Evolutionary conservation across 2,888 invertebrate species (phyloP).

Genomic region (Autographa gamma): DNA sequence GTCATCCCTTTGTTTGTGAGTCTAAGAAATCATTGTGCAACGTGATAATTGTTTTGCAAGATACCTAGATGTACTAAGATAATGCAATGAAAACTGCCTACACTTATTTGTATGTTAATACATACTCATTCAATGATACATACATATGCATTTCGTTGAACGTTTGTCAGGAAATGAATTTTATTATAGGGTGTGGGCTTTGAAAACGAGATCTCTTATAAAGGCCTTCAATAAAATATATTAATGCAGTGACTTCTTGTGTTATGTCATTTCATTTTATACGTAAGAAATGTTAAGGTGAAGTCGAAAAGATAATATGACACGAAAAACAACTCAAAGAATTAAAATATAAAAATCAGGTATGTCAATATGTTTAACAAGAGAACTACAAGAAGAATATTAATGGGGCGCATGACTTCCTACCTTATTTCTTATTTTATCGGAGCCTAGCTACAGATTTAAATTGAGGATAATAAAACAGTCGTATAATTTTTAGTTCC

Average conservation of each 20-base stretch:
- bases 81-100: conserved; percentile 54
- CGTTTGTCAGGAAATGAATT: conserved; percentile 40
- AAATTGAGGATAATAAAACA: background rate
- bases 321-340: background rate
- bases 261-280: background rate
- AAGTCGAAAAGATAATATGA: background rate
- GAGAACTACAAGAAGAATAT: background rate
- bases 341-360: background rate
- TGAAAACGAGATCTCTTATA: conserved; percentile 9
- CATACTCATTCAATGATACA: conserved; percentile 48
- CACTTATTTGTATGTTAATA: conserved; percentile 51
- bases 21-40: conserved; percentile 71
- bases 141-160: conserved; percentile 37
- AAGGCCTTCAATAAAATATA: conserved; percentile 7
- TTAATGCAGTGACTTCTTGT: background rate
- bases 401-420: background rate
- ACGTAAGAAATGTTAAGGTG: background rate
- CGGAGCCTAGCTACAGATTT: background rate
- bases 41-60: conserved; percentile 71
- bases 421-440: background rate
- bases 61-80: conserved; percentile 41
- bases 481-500: background rate
- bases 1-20: conserved; percentile 74
- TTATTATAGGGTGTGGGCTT: conserved; percentile 19
- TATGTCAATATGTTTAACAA: background rate